Evolutionary conservation across 2,888 invertebrate genomes (phyloP).

Genomic region (Ferdinandea cuprea): DNA sequence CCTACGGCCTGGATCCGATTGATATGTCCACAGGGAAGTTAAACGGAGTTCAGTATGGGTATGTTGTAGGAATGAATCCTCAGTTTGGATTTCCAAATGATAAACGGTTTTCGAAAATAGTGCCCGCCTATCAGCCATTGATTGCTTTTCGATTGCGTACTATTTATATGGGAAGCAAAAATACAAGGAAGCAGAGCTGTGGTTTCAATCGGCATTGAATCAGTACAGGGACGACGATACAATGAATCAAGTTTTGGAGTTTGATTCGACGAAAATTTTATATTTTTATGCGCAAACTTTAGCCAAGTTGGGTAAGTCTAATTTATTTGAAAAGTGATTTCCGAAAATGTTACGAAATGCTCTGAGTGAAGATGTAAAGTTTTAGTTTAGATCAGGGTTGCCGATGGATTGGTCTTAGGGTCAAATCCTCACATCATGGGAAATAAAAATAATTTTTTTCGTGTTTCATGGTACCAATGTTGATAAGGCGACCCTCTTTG

Average conservation of each 20-base stretch:
- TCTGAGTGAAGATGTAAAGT: too few species aligned
- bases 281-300: constrained; percentile 78
- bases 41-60: constrained; percentile 76
- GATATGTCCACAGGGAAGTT: constrained; percentile 84
- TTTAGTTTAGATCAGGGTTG: too few species aligned
- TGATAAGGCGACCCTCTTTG: too few species aligned
- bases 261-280: constrained; percentile 69
- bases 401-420: too few species aligned
- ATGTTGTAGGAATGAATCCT: constrained; percentile 2
- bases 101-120: constrained; percentile 72
- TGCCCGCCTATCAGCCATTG: constrained; percentile 76
- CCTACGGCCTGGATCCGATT: constrained; percentile 84
- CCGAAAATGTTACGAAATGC: too few species aligned
- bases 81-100: not conserved
- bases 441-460: too few species aligned
- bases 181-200: constrained; percentile 76
- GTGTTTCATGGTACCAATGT: too few species aligned
- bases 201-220: constrained; percentile 77
- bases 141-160: constrained; percentile 78
- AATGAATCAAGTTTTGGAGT: constrained; percentile 49
- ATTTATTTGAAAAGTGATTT: not conserved
- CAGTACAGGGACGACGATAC: constrained; percentile 44
- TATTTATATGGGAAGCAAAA: constrained; percentile 74
- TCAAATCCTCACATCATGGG: too few species aligned
- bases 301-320: constrained; percentile 77